These are phyloP conservation scores for Sander vitreus DNA, from an alignment of 2,113 vertebrate genomes.

Conservation along the genomic window DNA sequence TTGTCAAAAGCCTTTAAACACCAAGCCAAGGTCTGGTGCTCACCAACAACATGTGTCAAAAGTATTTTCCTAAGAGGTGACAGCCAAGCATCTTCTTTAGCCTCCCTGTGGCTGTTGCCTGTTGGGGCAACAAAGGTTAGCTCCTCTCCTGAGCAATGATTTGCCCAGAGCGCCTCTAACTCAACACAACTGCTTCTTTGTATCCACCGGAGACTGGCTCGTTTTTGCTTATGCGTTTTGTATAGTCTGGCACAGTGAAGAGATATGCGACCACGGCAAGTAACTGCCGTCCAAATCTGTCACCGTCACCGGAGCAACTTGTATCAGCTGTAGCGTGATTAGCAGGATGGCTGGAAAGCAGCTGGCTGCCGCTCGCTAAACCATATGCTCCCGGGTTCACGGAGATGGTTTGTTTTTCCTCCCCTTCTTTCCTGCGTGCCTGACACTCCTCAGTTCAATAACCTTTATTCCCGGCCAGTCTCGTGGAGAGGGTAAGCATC, in stretches of 20 bases:
- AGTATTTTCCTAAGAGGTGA: conserved; percentile 52
- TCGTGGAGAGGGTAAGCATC: conserved; percentile 15
- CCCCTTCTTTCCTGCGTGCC: conserved; percentile 20
- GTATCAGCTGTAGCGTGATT: conserved; percentile 65
- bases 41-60: conserved; percentile 64
- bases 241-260: conserved; percentile 20
- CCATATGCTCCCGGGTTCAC: conserved; percentile 59
- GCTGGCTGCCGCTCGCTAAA: conserved; percentile 63
- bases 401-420: conserved; percentile 38
- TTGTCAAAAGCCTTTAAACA: conserved; percentile 45
- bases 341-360: conserved; percentile 66
- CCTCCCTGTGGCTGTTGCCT: conserved; percentile 41
- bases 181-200: conserved; percentile 58
- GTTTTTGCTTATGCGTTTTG: conserved; percentile 22
- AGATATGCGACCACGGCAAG: conserved; percentile 10
- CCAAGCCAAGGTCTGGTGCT: conserved; percentile 57
- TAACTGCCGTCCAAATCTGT: conserved; percentile 38
- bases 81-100: conserved; percentile 48
- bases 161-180: conserved; percentile 19
- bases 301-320: conserved; percentile 50
- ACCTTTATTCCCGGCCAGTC: conserved; percentile 44
- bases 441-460: conserved; percentile 57
- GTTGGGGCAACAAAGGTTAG: conserved; percentile 11
- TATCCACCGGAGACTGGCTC: conserved; percentile 49
- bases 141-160: conserved; percentile 44